Percentiles rank a stretch among this genome's conserved stretches.
phyloP scores from a whole-genome alignment of 2,113 vertebrate species.

The Rhinichthys klamathensis region DNA sequence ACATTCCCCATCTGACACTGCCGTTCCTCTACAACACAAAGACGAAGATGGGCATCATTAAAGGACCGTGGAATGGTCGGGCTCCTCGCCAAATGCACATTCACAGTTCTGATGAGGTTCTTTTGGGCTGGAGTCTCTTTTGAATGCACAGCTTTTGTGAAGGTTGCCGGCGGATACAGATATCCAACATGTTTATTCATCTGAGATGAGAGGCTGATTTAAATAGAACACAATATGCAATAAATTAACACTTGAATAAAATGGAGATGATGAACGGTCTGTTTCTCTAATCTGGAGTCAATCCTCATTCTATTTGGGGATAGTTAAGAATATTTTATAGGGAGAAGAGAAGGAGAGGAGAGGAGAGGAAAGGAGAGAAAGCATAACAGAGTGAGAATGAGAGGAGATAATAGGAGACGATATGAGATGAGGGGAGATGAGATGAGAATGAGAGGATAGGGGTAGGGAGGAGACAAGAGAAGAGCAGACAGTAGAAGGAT shows the following conservation, averaged over 20 bases:
- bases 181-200: conserved; percentile 34
- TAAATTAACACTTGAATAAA: conserved; percentile 18
- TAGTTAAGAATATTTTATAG: neutral
- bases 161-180: conserved; percentile 1
- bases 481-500: neutral
- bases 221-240: conserved; percentile 27
- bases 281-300: too few species aligned
- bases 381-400: neutral
- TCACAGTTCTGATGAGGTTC: conserved; percentile 30
- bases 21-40: conserved; percentile 3
- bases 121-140: conserved; percentile 10
- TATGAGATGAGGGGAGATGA: neutral
- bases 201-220: conserved; percentile 26
- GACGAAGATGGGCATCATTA: conserved; percentile 10
- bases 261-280: conserved; percentile 32
- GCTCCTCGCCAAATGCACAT: conserved; percentile 32
- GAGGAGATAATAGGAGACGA: neutral
- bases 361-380: neutral
- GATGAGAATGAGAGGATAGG: too few species aligned
- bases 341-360: neutral
- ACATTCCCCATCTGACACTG: neutral
- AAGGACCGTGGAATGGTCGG: neutral
- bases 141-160: conserved; percentile 20
- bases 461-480: neutral
- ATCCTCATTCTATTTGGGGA: too few species aligned